phyloP scores from a whole-genome alignment of 2,797 vertebrate genomes.

The Pseudotriccus pelzelni region DNA sequence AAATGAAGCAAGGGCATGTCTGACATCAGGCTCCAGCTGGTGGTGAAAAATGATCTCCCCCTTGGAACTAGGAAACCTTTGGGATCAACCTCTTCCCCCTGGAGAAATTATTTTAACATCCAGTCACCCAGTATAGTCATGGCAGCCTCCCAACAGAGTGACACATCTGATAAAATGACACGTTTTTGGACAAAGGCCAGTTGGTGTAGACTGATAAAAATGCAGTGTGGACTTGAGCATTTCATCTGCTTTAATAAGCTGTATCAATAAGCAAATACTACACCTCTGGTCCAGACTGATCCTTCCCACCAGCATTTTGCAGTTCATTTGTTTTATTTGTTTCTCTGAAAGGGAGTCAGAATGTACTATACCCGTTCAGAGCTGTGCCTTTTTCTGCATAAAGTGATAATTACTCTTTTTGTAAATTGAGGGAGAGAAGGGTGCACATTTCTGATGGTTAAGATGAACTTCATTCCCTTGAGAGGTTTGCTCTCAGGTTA shows the following conservation, averaged over 20 bases:
- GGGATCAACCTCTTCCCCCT: constrained; percentile 6
- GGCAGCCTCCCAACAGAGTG: neutral
- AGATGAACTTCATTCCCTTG: neutral
- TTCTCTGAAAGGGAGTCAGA: neutral
- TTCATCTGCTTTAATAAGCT: neutral
- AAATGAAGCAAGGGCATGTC: constrained; percentile 21
- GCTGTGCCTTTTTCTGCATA: neutral
- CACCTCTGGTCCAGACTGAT: neutral
- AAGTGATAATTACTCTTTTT: neutral
- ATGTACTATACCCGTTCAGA: neutral
- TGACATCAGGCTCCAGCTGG: constrained; percentile 48
- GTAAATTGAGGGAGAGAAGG: neutral
- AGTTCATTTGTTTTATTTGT: neutral
- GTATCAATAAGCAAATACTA: neutral
- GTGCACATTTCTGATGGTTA: neutral
- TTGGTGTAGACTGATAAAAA: neutral
- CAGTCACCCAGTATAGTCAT: constrained; percentile 2
- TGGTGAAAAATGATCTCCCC: constrained; percentile 16
- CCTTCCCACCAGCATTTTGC: neutral
- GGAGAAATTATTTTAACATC: constrained; percentile 45
- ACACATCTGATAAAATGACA: constrained; percentile 13
- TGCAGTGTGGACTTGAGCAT: neutral
- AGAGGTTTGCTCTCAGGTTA: neutral
- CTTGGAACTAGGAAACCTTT: constrained; percentile 32
- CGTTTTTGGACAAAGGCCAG: constrained; percentile 5